Conservation (phyloP, 1,140 invertebrate species). For the Drosophila murphyi region DNA sequence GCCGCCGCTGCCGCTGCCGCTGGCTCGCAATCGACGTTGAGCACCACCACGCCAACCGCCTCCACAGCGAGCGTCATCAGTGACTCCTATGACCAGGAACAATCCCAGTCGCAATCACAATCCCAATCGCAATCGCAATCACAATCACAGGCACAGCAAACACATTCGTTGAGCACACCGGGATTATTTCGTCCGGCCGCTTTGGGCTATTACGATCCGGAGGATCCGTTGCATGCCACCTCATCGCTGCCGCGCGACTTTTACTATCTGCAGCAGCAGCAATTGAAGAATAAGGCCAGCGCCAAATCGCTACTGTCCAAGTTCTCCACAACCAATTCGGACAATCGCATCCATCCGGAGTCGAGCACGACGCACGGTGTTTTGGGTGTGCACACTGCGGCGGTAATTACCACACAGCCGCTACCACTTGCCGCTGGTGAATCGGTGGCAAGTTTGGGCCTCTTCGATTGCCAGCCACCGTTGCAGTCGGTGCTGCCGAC, state of each 20-base stretch:
- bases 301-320: conserved; percentile 72
- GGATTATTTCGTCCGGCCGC: conserved; percentile 65
- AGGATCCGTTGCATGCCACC: conserved; percentile 77
- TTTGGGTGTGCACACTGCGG: conserved; percentile 45
- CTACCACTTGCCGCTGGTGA: conserved; percentile 47
- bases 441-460: conserved; percentile 44
- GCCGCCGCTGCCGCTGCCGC: conserved; percentile 66
- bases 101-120: conserved; percentile 58
- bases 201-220: conserved; percentile 72
- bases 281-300: conserved; percentile 78
- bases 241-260: conserved; percentile 79
- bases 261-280: conserved; percentile 80
- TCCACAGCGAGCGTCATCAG: conserved; percentile 73
- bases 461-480: conserved; percentile 65
- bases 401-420: conserved; percentile 75
- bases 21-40: conserved; percentile 65
- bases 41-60: conserved; percentile 70
- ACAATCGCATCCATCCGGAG: conserved; percentile 81
- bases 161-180: conserved; percentile 71
- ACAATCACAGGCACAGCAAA: conserved; percentile 57
- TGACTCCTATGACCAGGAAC: conserved; percentile 69
- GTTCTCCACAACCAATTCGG: conserved; percentile 73
- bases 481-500: conserved; percentile 43
- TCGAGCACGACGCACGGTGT: conserved; percentile 45
- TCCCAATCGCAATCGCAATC: conserved; percentile 57